Percentiles rank a stretch among this genome's conserved stretches.
These are phyloP conservation scores for Andrena camellia DNA, from an alignment of 2,888 invertebrate genomes.

Conservation along the genomic window DNA sequence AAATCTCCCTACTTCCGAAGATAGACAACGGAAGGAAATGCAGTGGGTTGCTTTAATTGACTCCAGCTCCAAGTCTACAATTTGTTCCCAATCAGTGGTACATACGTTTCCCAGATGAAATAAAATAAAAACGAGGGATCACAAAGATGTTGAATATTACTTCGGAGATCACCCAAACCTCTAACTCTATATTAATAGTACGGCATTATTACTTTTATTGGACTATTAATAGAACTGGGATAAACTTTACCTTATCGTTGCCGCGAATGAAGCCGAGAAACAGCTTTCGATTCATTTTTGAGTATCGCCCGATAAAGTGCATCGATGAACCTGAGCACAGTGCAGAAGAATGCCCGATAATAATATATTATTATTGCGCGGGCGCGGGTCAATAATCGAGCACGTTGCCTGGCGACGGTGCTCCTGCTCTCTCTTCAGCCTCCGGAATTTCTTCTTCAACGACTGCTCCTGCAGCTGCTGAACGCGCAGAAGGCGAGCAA, in stretches of 20 bases:
- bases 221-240: background rate
- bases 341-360: constrained; percentile 69
- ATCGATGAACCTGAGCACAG: constrained; percentile 42
- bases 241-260: background rate
- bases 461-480: constrained; percentile 55
- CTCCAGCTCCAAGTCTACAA: no score
- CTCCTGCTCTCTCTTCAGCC: constrained; percentile 59
- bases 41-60: no score
- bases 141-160: background rate
- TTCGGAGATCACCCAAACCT: background rate
- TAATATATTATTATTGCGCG: constrained; percentile 82
- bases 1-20: background rate
- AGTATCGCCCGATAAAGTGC: constrained; percentile 29
- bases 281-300: constrained; percentile 24
- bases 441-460: constrained; percentile 58
- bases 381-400: constrained; percentile 83
- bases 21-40: background rate
- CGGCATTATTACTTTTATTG: background rate
- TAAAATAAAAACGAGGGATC: background rate
- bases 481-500: constrained; percentile 58
- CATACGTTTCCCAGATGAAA: no score
- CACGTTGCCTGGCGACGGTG: constrained; percentile 79
- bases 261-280: background rate
- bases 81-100: background rate
- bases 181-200: background rate